Evolutionary conservation across 2,888 invertebrate species (phyloP).

Genomic region (Lochmaea crataegi): DNA sequence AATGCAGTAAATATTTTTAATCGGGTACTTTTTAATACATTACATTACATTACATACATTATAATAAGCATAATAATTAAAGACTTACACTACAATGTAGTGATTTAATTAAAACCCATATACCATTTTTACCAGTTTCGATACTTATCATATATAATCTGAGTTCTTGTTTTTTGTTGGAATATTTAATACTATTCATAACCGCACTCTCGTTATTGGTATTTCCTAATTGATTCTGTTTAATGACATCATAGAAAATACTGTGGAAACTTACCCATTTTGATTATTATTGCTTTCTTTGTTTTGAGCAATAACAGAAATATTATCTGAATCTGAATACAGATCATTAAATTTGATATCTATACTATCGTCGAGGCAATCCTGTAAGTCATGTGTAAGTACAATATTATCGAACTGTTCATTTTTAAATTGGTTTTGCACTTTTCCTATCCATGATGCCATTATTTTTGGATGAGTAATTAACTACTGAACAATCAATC

Average conservation of each 20-base stretch:
- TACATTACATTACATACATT: too few relatives aligned
- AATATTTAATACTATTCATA: background rate
- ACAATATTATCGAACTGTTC: constrained; percentile 62
- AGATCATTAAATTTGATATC: constrained; percentile 66
- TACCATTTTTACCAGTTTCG: background rate
- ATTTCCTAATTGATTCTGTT: background rate
- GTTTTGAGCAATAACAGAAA: constrained; percentile 29
- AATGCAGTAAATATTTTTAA: too few relatives aligned
- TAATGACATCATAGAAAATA: background rate
- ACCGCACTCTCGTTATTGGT: background rate
- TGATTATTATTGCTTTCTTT: constrained; percentile 41
- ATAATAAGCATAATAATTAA: background rate
- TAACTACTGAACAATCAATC: constrained; percentile 13
- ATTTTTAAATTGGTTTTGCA: constrained; percentile 47
- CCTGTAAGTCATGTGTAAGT: constrained; percentile 68
- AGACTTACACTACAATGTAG: background rate
- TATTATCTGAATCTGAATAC: constrained; percentile 36
- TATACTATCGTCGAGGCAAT: constrained; percentile 65
- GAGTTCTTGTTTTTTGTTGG: background rate
- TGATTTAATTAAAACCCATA: background rate
- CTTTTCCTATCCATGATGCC: constrained; percentile 53
- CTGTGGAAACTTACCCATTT: constrained; percentile 34
- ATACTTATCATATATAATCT: background rate
- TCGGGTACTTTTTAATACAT: too few relatives aligned
- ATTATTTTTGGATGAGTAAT: constrained; percentile 37